phyloP scores from a whole-genome alignment of 2,113 vertebrate species.

The Oncorhynchus kisutch region DNA sequence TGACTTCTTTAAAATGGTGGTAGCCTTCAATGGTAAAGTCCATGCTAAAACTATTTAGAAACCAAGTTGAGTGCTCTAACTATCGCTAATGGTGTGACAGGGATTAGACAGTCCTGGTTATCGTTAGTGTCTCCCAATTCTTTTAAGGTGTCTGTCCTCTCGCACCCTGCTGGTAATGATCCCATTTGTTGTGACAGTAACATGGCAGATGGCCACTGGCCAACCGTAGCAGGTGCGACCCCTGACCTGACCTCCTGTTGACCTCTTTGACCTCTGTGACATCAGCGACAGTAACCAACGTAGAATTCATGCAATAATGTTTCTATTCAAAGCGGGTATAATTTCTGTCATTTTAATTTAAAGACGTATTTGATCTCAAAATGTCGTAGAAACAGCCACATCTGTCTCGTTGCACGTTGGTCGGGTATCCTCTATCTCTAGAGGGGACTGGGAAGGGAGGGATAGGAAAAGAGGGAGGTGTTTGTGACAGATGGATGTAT shows the following conservation, averaged over 20 bases:
- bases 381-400: no score
- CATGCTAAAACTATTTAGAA: no score
- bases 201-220: constrained; percentile 49
- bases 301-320: no score
- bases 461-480: neutral
- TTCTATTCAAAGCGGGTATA: no score
- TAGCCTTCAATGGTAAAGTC: no score
- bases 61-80: no score
- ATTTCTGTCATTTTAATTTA: no score
- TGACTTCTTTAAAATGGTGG: no score
- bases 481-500: constrained; percentile 10
- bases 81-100: no score
- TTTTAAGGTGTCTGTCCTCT: constrained; percentile 13
- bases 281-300: neutral
- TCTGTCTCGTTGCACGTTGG: no score
- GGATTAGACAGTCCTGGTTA: neutral
- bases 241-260: constrained; percentile 11
- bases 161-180: constrained; percentile 12
- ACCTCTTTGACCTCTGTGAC: constrained; percentile 41
- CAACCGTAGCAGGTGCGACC: constrained; percentile 27
- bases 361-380: no score
- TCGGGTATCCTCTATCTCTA: no score
- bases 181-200: constrained; percentile 22
- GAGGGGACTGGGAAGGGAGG: neutral
- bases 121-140: neutral